Evolutionary conservation across 2,888 invertebrate species (phyloP).

Genomic region (Drosophila kuntzei): DNA sequence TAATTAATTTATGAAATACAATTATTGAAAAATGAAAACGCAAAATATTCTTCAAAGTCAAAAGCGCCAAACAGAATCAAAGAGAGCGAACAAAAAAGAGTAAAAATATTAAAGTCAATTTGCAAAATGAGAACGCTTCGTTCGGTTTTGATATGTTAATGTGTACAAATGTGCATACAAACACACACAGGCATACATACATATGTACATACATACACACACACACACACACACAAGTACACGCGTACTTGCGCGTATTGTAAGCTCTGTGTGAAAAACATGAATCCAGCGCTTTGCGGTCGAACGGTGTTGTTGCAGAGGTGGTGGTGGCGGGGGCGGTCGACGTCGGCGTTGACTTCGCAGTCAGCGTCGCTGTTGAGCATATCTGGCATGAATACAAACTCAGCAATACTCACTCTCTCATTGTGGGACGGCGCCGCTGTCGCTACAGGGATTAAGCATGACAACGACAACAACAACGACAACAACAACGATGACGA

Average conservation of each 20-base stretch:
- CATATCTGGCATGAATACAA: constrained; percentile 63
- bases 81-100: constrained; percentile 23
- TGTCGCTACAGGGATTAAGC: constrained; percentile 79
- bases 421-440: constrained; percentile 62
- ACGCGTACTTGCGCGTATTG: constrained; percentile 50
- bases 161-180: constrained; percentile 64
- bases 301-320: constrained; percentile 49
- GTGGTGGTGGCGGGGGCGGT: constrained; percentile 18
- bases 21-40: constrained; percentile 62
- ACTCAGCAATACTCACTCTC: constrained; percentile 46
- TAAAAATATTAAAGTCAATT: constrained; percentile 79
- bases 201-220: constrained; percentile 12
- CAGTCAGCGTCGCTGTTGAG: constrained; percentile 38
- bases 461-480: constrained; percentile 65
- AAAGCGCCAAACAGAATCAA: constrained; percentile 46
- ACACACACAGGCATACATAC: constrained; percentile 17
- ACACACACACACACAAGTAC: background rate
- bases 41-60: constrained; percentile 52
- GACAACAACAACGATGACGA: constrained; percentile 65
- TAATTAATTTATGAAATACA: constrained; percentile 42
- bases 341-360: constrained; percentile 14
- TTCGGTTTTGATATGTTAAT: constrained; percentile 82
- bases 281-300: constrained; percentile 82
- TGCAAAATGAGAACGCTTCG: constrained; percentile 79
- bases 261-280: constrained; percentile 82